Evolutionary conservation across 2,113 vertebrate species (phyloP).

Genomic region (Budorcas taxicolor): DNA sequence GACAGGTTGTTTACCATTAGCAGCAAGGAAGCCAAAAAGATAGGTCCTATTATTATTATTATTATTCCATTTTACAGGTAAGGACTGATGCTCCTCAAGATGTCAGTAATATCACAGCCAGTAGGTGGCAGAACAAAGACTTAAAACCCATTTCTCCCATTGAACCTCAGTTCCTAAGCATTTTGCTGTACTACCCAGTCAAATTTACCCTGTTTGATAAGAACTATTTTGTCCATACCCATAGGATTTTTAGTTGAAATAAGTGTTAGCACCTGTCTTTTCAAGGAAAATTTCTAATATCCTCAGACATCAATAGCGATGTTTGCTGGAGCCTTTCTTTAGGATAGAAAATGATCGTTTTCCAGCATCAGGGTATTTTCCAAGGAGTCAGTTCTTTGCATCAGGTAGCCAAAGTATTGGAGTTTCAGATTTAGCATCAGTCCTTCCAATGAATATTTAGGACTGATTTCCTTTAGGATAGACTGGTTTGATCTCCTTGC

Average conservation of each 20-base stretch:
- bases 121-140: background rate
- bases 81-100: background rate
- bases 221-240: background rate
- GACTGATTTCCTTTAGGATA: background rate
- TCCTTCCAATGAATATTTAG: background rate
- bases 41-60: background rate
- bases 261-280: background rate
- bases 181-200: background rate
- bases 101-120: background rate
- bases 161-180: background rate
- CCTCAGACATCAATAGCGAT: no score
- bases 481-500: background rate
- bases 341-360: background rate
- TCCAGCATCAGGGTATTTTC: background rate
- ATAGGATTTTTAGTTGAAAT: background rate
- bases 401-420: background rate
- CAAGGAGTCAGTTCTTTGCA: background rate
- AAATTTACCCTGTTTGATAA: background rate
- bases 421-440: background rate
- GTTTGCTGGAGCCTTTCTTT: no score
- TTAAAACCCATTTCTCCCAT: conserved; percentile 26
- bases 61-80: conserved; percentile 16
- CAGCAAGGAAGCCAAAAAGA: background rate
- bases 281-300: no score
- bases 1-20: background rate